phyloP scores from a whole-genome alignment of 2,797 vertebrate species.

The Cynopterus sphinx region DNA sequence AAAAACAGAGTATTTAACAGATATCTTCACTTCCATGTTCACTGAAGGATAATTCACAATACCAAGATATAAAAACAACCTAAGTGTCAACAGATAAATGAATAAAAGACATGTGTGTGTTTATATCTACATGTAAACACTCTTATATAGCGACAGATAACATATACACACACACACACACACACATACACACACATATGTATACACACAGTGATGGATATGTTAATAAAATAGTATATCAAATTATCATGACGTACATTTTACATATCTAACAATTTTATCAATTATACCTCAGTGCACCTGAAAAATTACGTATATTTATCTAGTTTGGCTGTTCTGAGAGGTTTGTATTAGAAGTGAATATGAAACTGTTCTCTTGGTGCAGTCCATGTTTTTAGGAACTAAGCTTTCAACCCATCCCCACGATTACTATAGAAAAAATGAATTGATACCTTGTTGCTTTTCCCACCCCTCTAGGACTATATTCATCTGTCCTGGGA shows the following conservation, averaged over 20 bases:
- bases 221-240: background rate
- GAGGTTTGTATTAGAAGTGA: background rate
- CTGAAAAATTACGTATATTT: background rate
- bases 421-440: background rate
- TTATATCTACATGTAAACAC: too few relatives aligned
- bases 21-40: background rate
- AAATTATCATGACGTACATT: background rate
- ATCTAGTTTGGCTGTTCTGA: background rate
- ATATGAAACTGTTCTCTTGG: background rate
- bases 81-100: background rate
- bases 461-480: background rate
- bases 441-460: background rate
- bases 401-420: background rate
- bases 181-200: background rate
- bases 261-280: background rate
- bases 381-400: background rate
- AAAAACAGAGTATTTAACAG: background rate
- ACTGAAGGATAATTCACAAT: background rate
- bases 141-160: too few relatives aligned
- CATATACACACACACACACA: too few relatives aligned
- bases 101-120: background rate
- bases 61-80: background rate
- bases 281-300: background rate
- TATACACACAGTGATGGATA: background rate
- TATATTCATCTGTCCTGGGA: background rate